Percentiles rank a stretch among this genome's conserved stretches.
Evolutionary conservation across 2,797 vertebrate species (phyloP).

Genomic region (Hoplostethus mediterraneus): DNA sequence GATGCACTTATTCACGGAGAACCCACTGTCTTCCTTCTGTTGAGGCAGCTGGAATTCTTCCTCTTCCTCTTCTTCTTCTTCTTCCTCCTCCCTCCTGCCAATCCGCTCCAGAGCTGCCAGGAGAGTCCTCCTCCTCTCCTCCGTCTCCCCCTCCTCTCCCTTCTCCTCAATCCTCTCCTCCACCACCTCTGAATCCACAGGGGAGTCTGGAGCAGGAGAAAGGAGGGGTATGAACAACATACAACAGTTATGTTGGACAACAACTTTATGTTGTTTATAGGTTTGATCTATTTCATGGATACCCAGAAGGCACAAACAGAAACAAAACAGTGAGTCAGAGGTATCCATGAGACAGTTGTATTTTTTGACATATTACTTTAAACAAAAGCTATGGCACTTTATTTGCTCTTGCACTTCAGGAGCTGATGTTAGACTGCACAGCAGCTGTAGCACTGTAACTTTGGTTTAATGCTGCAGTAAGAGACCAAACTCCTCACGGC

Average conservation of each 20-base stretch:
- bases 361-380: constrained; percentile 7
- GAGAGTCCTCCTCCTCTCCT: constrained; percentile 78
- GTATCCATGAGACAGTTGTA: not conserved
- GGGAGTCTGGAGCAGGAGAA: constrained; percentile 43
- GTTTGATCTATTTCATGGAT: constrained; percentile 7
- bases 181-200: constrained; percentile 49
- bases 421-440: constrained; percentile 34
- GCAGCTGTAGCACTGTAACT: not conserved
- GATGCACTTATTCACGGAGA: constrained; percentile 88
- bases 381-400: constrained; percentile 19
- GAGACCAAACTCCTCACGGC: constrained; percentile 25
- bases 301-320: not conserved
- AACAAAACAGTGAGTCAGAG: constrained; percentile 6
- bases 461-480: constrained; percentile 7
- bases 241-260: not conserved
- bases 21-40: constrained; percentile 71
- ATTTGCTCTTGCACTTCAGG: constrained; percentile 22
- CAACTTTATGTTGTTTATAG: not conserved
- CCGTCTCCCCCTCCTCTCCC: constrained; percentile 52
- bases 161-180: constrained; percentile 51
- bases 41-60: constrained; percentile 78
- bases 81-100: constrained; percentile 74
- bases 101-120: constrained; percentile 76
- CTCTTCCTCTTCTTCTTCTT: constrained; percentile 71
- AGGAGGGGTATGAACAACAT: not conserved